Conservation (phyloP, 2,797 vertebrate genomes). For the Sebastiscus albofasciatus region DNA sequence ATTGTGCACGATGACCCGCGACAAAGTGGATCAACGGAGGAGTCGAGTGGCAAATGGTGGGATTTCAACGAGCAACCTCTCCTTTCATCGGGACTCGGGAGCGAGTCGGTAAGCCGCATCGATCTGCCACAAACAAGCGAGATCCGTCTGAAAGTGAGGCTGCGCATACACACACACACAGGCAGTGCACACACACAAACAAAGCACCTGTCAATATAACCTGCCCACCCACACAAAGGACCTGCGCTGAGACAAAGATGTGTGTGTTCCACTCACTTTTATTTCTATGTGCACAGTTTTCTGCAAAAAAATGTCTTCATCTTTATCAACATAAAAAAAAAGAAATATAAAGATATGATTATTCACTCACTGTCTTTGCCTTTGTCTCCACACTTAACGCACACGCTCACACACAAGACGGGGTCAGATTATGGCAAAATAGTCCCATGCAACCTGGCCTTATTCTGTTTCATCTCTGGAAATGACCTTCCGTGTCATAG, state of each 20-base stretch:
- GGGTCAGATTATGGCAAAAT: slow-evolving; percentile 69
- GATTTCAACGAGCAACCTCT: slow-evolving; percentile 75
- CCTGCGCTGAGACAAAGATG: slow-evolving; percentile 34
- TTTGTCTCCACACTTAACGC: neutral
- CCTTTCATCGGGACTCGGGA: slow-evolving; percentile 71
- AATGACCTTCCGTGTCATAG: slow-evolving; percentile 78
- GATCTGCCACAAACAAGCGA: slow-evolving; percentile 72
- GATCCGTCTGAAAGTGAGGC: slow-evolving; percentile 53
- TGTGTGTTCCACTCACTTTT: neutral
- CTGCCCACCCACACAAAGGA: slow-evolving; percentile 32
- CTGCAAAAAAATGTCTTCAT: neutral
- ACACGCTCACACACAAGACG: slow-evolving; percentile 6
- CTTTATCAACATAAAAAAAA: neutral
- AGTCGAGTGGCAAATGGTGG: slow-evolving; percentile 70
- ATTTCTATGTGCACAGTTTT: neutral
- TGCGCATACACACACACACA: slow-evolving; percentile 36
- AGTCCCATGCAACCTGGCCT: slow-evolving; percentile 69
- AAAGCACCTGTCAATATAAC: slow-evolving; percentile 58
- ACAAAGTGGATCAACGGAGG: slow-evolving; percentile 71
- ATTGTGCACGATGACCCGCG: slow-evolving; percentile 69
- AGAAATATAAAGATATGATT: neutral
- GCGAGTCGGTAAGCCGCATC: slow-evolving; percentile 71
- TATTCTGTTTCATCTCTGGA: slow-evolving; percentile 73
- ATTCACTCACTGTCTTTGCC: neutral
- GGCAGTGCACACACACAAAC: slow-evolving; percentile 30